Evolutionary conservation across 2,888 invertebrate species (phyloP), one percentile per base, ranked within the genome.

Genomic region (Epinotia demarniana): DNA sequence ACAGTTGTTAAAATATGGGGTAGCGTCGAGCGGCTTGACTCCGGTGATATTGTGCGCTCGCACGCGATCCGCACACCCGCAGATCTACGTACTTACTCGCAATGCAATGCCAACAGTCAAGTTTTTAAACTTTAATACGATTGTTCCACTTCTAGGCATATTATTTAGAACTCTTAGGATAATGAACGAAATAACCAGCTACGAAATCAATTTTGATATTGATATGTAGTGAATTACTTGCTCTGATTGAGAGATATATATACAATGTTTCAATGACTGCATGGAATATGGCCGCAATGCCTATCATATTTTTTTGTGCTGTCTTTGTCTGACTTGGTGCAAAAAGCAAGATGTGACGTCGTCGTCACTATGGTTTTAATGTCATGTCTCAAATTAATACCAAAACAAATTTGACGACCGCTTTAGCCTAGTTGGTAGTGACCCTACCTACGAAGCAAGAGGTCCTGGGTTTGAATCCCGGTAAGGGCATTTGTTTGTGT

Each of bases 1-100:
- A 94, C 94, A 94, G 94, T 94, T 94, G 94, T 94, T 94, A 94
- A 94, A 94, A 94, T 93, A 94, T 93, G 90, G 94, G 94, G 94
- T 93, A 91, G 90, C 88, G 87, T 87, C 83, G 85, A 86, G 81
- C 89, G 87, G 89, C 87, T 90, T 89, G 89, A 89, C 88, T 90
- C 86, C 87, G 84, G 78, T 87, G 86, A 90, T 91, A 92, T 88
- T 88, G 92, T 86, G 86, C 85, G 87, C 86, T 85, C 83, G 92
- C 94, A 94, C 94, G 94, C 93, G 89, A 93, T 89, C 68, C 62
- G 66, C 64, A 64, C 72, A 27, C 71, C 18, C 57, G 72, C 72
- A 66, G 58, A 46, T 72, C 43, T 62, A 64, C 72, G 11, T 53
- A 11, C 71, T 11, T 53, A 11, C 27, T 23, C 60, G 60, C 62